Percentiles rank a stretch among this genome's conserved stretches.
These are phyloP conservation scores for Harpagus bidentatus DNA, from an alignment of 2,113 vertebrate genomes.

Conservation along the genomic window DNA sequence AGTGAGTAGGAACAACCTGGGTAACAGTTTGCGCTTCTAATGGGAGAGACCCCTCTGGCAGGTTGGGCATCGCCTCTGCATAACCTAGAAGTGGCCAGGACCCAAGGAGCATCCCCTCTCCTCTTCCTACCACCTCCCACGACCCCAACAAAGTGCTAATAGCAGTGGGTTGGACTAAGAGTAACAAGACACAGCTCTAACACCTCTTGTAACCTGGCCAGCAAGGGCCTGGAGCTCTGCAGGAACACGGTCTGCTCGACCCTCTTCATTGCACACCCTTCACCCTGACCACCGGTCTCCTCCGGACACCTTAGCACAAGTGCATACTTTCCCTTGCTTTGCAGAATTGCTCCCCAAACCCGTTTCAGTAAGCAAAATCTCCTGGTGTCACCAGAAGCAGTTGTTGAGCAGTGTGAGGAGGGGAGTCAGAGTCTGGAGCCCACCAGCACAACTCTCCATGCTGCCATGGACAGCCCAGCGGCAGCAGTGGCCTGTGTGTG, in stretches of 20 bases:
- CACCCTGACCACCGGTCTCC: accelerated
- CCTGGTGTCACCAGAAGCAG: neutral
- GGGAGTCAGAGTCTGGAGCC: neutral
- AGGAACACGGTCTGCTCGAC: neutral
- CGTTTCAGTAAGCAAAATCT: neutral
- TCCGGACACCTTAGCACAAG: neutral
- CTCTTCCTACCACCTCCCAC: neutral
- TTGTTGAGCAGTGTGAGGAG: neutral
- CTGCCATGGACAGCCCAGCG: neutral
- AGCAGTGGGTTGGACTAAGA: neutral
- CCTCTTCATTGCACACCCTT: neutral
- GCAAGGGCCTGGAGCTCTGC: neutral
- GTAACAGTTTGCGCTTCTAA: neutral
- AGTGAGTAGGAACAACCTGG: neutral
- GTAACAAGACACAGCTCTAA: neutral
- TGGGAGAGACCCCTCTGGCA: neutral
- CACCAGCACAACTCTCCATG: neutral
- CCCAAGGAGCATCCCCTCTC: accelerated
- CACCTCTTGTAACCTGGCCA: neutral
- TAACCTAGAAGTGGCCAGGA: neutral
- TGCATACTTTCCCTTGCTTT: accelerated
- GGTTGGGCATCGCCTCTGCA: neutral
- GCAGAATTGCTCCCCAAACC: neutral
- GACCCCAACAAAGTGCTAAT: neutral
- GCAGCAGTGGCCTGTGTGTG: accelerated